Evolutionary conservation across 2,888 invertebrate species (phyloP), one percentile per base, ranked within the genome.

Genomic region (Ornithoptera alexandrae): DNA sequence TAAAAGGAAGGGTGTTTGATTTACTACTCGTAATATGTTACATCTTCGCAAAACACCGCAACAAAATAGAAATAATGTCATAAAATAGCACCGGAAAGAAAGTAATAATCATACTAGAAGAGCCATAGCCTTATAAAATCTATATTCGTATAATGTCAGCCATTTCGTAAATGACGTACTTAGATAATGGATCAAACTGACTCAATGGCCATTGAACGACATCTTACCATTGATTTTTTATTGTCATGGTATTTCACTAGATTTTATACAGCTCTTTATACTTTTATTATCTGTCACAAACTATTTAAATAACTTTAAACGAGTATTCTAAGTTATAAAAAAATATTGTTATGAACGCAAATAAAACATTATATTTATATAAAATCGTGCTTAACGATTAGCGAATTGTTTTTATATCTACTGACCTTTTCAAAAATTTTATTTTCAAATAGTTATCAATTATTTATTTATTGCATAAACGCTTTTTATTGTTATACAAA

Each of bases 151-250:
- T 30, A 53, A 62, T 65, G 20, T 30, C 46, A 42, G 20, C 30
- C 75, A 76, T 79, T 74, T 80, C 71, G 75, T 78, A 78, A 79
- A 81, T 79, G 75, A 77, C 72, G 74, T 75, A 75, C 77, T 78
- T 77, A 77, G 74, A 75, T 76, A 79, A 78, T 78, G 36, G 77
- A 75, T 6, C 53, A 53, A n/a, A 53, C n/a, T 18, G n/a, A n/a
- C 18, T n/a, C 75, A 75, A 78, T 79, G 71, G 76, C 74, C 77
- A 74, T 77, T 81, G 74, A 77, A 77, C 75, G 65, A 63, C 73
- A 73, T 77, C 77, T 80, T 74, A 75, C 71, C 75, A 79, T 67
- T 78, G 77, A 60, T 74, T 63, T 65, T 67, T 66, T n/a, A 42
- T 22, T 24, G 39, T 63, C 68, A 69, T 68, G 36, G 65, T 71